These are phyloP conservation scores for Cyclopterus lumpus DNA, from an alignment of 2,797 vertebrate species.

Conservation along the genomic window DNA sequence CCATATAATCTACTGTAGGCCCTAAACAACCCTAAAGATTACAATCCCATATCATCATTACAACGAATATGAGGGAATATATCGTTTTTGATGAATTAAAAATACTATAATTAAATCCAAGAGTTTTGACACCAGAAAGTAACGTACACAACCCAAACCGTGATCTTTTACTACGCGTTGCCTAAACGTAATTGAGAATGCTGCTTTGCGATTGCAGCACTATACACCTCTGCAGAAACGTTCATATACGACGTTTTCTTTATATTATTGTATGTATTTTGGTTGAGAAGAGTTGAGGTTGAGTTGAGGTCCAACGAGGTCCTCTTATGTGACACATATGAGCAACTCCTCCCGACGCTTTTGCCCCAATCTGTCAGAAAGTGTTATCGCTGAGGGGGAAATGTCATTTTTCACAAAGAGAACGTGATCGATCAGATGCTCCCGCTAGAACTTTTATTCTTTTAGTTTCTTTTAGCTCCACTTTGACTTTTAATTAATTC, in stretches of 20 bases:
- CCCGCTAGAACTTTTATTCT: background rate
- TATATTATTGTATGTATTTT: background rate
- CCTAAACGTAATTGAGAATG: too few relatives aligned
- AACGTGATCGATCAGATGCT: constrained; percentile 12
- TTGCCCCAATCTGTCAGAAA: constrained; percentile 20
- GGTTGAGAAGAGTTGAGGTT: background rate
- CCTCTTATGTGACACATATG: background rate
- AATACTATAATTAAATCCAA: too few relatives aligned
- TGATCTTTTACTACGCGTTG: too few relatives aligned
- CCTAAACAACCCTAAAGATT: too few relatives aligned
- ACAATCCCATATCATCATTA: too few relatives aligned
- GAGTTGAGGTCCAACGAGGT: too few relatives aligned
- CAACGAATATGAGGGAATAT: too few relatives aligned
- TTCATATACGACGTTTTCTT: background rate
- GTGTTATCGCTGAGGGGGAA: constrained; percentile 10
- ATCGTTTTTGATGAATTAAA: too few relatives aligned
- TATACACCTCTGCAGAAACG: background rate
- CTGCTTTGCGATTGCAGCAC: background rate
- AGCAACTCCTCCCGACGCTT: constrained; percentile 15
- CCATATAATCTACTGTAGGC: too few relatives aligned
- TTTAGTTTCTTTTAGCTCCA: background rate
- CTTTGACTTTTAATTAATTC: constrained; percentile 9
- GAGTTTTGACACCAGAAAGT: too few relatives aligned
- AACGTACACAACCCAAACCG: background rate
- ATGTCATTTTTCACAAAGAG: constrained; percentile 32